Evolutionary conservation across 2,888 invertebrate genomes (phyloP), one percentile per base, ranked within the genome.

Genomic region (Erpobdella octoculata): DNA sequence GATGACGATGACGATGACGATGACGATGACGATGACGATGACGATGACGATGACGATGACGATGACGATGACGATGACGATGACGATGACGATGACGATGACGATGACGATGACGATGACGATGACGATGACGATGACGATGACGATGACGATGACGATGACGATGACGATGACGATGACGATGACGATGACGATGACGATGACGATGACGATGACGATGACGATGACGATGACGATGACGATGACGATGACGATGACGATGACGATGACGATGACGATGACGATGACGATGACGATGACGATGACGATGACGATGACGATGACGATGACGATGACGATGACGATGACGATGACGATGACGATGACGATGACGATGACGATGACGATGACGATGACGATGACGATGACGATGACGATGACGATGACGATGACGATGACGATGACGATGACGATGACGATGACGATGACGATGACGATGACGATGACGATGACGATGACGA

Each of bases 1-100:
- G 61, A 59, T 59, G 61, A 59, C 21, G 61, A 59, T 59, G 61
- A 59, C 21, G 61, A 59, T 59, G 18, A 59, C 21, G 25, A 59
- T 25, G 25, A 59, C 18, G 46, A 41, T 41, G 46, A 41, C 18
- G 46, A 41, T 41, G 46, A 41, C 18, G 46, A 41, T 41, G 46
- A 41, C 18, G 46, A 41, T 41, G 46, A 41, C 18, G 46, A 41
- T 41, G 46, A 41, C 18, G 46, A 41, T 41, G 46, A 41, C 18
- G 46, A 41, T 41, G 46, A 41, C 18, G 46, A 41, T 41, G 46
- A 41, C 18, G 46, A 41, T 41, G 46, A 41, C 18, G 46, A 41
- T 41, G 46, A 41, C 18, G 46, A 41, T 41, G 46, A 41, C 18
- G 46, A 41, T 41, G 46, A 41, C 18, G 46, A 41, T 41, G 46